Conservation (phyloP, 1,140 invertebrate genomes). For the Piezodorus guildinii region DNA sequence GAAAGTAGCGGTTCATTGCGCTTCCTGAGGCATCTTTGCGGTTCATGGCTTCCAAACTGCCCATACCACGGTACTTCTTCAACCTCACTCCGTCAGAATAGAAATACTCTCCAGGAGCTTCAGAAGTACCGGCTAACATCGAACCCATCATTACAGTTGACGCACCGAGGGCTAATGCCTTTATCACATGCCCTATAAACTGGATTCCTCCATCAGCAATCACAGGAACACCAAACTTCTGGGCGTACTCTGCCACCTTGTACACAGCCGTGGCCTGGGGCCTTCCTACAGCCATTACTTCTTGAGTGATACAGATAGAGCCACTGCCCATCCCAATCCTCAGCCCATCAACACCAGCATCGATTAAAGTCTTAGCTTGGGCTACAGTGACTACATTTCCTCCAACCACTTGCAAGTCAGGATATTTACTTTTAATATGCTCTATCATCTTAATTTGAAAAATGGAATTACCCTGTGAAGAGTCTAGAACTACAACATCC, state of each 20-base stretch:
- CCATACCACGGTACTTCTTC: constrained; percentile 99
- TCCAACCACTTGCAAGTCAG: constrained; percentile 85
- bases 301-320: constrained; percentile 98
- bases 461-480: constrained; percentile 94
- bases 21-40: constrained; percentile 69
- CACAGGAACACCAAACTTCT: constrained; percentile 79
- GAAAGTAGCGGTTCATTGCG: constrained; percentile 60
- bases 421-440: constrained; percentile 81
- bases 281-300: constrained; percentile 98
- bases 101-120: constrained; percentile 97
- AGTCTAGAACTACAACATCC: constrained; percentile 94
- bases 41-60: constrained; percentile 98
- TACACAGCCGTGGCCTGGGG: constrained; percentile 90
- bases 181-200: constrained; percentile 90
- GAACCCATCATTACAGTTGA: constrained; percentile 99
- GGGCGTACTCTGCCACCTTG: constrained; percentile 84
- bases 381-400: constrained; percentile 93
- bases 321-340: constrained; percentile 98
- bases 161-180: constrained; percentile 83
- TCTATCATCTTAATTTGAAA: constrained; percentile 95
- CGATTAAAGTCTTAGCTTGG: constrained; percentile 95
- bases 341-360: constrained; percentile 91
- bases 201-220: constrained; percentile 98
- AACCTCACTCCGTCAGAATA: constrained; percentile 94
- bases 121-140: constrained; percentile 90